Base-by-base conservation (phyloP, 2,888 invertebrate genomes). In the Phlogophora meticulosa region DNA sequence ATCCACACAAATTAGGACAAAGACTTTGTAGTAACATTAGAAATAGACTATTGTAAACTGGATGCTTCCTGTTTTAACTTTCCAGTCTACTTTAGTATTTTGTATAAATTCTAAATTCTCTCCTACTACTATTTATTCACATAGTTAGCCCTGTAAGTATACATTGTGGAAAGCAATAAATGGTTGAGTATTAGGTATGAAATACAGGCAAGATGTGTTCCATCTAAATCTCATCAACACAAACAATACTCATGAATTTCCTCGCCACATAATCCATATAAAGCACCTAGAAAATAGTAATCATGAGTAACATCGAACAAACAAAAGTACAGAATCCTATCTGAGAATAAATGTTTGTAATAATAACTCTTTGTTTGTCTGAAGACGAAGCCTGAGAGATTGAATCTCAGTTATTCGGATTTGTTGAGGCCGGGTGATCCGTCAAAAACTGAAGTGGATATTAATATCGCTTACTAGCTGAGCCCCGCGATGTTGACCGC, bases 361-460 rank as follows among this genome's bases (percentile, higher is more conserved):
- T 82, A 84, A 84, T 74, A 84, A 66, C 56, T 71, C 56, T 72
- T 81, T 82, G 72, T 82, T 73, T 66, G 45, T 52, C 55, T 56
- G 53, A 72, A 77, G 52, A 65, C 53, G 67, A 62, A 73, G 36
- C 22, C 17, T 53, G 65, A 71, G 60, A 68, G 53, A 77, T 77
- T 80, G 70, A 73, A 77, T 80, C 67, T 61, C 69, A 62, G 80
- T 75, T 80, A 72, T 77, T 73, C 67, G 64, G 56, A 61, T 67
- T 68, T 64, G 52, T 64, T 74, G 64, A 32, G 45, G 40, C 48
- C 2, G 38, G 22, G 22, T 58, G 49, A 72, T 81, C 58, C 17
- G 22, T 73, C 73, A 69, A 69, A 69, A 32, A 53, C 57, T 51
- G 40, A 55, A 60, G 38, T 62, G 68, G 59, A 64, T 36, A 42